Evolutionary conservation across 2,113 vertebrate genomes (phyloP).

Genomic region (Odobenus rosmarus): DNA sequence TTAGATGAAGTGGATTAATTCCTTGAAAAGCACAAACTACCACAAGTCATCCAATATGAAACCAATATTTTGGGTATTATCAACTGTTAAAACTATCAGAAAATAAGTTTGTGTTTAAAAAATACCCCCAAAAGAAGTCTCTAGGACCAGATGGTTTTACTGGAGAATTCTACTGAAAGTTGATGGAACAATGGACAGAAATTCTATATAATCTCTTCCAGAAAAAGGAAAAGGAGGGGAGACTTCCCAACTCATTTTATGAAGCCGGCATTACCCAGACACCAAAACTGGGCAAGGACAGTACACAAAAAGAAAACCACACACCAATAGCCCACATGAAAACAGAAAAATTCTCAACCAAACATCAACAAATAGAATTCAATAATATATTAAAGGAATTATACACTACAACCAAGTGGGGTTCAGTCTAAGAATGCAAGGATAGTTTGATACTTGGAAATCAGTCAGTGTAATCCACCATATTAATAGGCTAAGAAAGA

Average conservation of each 20-base stretch:
- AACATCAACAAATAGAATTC: slow-evolving; percentile 34
- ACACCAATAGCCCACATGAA: neutral
- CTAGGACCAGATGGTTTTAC: neutral
- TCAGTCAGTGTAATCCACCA: neutral
- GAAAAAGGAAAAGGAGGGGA: neutral
- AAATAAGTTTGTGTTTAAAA: slow-evolving; percentile 55
- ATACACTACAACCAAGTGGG: neutral
- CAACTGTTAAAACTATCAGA: neutral
- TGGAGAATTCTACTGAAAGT: slow-evolving; percentile 29
- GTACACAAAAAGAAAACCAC: slow-evolving; percentile 23
- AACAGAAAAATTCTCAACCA: slow-evolving; percentile 24
- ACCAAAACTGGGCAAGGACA: neutral
- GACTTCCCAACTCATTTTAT: slow-evolving; percentile 46
- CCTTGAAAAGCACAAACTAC: slow-evolving; percentile 9
- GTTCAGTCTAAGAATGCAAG: slow-evolving; percentile 56
- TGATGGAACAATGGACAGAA: slow-evolving; percentile 26
- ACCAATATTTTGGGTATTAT: slow-evolving; percentile 28
- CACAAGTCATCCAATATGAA: slow-evolving; percentile 19
- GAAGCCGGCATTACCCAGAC: neutral
- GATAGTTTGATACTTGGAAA: slow-evolving; percentile 6
- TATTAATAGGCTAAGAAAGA: slow-evolving; percentile 30
- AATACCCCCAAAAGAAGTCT: neutral
- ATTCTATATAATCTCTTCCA: slow-evolving; percentile 43
- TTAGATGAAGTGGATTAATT: slow-evolving; percentile 33
- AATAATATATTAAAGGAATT: slow-evolving; percentile 41